phyloP scores from a whole-genome alignment of 2,797 vertebrate genomes.

The Malacoraja senta region DNA sequence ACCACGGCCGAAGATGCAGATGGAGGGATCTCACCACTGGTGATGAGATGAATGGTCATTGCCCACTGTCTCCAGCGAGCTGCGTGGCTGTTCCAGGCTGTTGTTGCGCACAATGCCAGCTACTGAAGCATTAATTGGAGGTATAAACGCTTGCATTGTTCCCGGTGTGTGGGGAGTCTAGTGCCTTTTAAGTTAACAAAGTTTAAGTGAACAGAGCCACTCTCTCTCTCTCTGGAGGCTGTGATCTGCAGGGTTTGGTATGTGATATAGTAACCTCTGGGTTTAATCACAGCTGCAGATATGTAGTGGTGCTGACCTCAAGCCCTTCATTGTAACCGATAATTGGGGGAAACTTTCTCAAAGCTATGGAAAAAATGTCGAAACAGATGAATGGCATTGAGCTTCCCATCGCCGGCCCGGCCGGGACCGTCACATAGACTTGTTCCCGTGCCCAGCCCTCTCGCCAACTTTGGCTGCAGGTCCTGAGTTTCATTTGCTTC shows the following conservation, averaged over 20 bases:
- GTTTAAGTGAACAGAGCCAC: no score
- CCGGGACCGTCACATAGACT: no score
- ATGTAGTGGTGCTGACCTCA: not conserved
- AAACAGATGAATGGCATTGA: conserved; percentile 13
- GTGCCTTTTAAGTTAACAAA: not conserved
- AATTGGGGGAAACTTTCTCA: conserved; percentile 18
- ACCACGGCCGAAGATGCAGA: no score
- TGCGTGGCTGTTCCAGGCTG: no score
- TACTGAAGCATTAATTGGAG: not conserved
- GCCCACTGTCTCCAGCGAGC: no score
- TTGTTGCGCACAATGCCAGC: not conserved
- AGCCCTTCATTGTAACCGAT: not conserved
- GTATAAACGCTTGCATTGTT: not conserved
- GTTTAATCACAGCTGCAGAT: not conserved
- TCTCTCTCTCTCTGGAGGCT: no score
- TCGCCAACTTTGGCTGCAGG: not conserved
- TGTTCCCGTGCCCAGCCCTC: not conserved
- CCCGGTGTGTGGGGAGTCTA: not conserved
- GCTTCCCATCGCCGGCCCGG: not conserved
- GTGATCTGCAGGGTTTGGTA: not conserved
- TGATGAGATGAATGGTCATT: no score
- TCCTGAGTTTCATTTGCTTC: not conserved
- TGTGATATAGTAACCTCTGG: not conserved
- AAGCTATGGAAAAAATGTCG: conserved; percentile 28
- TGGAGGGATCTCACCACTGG: no score